These are phyloP conservation scores for Heliothis virescens DNA, from an alignment of 1,140 invertebrate genomes.

Conservation along the genomic window DNA sequence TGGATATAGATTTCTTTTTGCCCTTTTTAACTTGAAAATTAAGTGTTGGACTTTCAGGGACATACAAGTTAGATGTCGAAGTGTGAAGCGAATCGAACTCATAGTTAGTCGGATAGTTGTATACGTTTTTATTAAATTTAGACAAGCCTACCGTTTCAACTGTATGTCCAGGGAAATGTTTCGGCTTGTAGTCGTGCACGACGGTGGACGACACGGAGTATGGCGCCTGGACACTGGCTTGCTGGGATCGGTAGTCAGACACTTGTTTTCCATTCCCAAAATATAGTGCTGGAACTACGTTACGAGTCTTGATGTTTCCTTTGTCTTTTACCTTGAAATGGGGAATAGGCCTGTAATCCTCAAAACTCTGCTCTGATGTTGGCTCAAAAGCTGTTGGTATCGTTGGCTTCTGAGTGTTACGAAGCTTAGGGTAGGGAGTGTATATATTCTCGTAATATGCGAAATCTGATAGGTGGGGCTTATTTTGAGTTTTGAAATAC, in stretches of 20 bases:
- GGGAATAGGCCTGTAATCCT: conserved; percentile 68
- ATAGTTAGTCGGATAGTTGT: conserved; percentile 70
- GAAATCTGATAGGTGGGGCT: conserved; percentile 63
- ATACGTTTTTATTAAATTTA: conserved; percentile 69
- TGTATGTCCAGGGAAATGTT: conserved; percentile 57
- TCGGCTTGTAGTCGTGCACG: conserved; percentile 77
- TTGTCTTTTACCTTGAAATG: conserved; percentile 69
- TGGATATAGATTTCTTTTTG: conserved; percentile 81
- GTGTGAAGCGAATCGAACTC: conserved; percentile 77
- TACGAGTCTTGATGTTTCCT: conserved; percentile 61
- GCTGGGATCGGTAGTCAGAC: conserved; percentile 62
- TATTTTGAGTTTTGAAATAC: conserved; percentile 64
- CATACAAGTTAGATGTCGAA: conserved; percentile 70
- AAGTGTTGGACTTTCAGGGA: conserved; percentile 59
- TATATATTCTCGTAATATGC: conserved; percentile 81
- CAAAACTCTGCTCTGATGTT: conserved; percentile 58
- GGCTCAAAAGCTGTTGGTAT: conserved; percentile 58
- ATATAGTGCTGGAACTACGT: conserved; percentile 60
- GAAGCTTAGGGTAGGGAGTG: conserved; percentile 59
- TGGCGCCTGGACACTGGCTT: conserved; percentile 65
- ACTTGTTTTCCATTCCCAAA: conserved; percentile 57
- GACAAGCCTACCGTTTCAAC: conserved; percentile 55
- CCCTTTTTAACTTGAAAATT: conserved; percentile 62
- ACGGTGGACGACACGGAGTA: conserved; percentile 75
- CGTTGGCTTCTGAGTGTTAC: conserved; percentile 61